Evolutionary conservation across 2,888 invertebrate species (phyloP), one percentile per base, ranked within the genome.

Genomic region (Gerris lacustris): DNA sequence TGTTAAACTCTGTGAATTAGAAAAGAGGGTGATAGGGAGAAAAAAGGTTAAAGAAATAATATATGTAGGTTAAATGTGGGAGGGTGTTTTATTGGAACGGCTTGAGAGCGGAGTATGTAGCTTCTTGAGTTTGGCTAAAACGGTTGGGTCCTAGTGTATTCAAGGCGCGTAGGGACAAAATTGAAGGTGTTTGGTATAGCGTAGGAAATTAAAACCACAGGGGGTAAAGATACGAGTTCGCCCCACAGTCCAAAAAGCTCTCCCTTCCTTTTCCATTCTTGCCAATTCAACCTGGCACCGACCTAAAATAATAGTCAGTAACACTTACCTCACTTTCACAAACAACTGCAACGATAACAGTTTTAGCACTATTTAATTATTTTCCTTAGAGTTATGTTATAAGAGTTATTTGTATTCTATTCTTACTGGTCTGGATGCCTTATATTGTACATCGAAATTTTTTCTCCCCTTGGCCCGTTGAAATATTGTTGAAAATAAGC

Each of bases 1-100:
- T 47, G 47, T 47, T 55, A 55, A 55, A 55, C 55, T 55, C 55
- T 55, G 55, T 55, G 55, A 55, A 55, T 55, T 55, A 55, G 55
- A 55, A 55, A 55, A 55, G 31, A 55, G 55, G 55, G 55, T 55
- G 15, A 31, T 31, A 31, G 31, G 31, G 55, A 11, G 4, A 55
- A 55, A 55, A 55, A 55, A 55, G 55, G 55, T 55, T 55, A 55
- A 55, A 55, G 15, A 55, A 11, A 55, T 55, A 55, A 55, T 55
- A 5, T 9, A 55, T 55, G 15, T 55, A 55, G 15, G 55, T 55
- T 11, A 55, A 55, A 55, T 55, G 55, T 55, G 15, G 55, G 55
- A 11, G 9, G 55, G 55, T 55, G 15, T 55, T 55, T 55, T 55
- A 55, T 55, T 55, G 55, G 55, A 55, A 55, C 5, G 9, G 9